Evolutionary conservation across 92 coral and sea anemone genomes (phyloP), one percentile per base, ranked within the genome.

Genomic region (Epizoanthus stellaris): DNA sequence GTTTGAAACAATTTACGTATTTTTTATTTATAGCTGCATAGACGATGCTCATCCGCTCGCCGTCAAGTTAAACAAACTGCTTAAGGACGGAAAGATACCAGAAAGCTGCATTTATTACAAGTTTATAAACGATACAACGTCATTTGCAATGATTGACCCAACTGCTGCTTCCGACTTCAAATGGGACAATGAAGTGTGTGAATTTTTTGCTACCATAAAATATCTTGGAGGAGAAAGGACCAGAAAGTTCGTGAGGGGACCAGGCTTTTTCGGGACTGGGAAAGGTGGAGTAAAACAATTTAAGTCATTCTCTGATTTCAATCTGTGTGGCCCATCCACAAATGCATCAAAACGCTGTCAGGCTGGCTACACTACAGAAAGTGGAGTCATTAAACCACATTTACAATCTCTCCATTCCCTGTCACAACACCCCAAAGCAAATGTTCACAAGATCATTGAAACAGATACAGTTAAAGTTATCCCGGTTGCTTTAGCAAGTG

Each of bases 201-300:
- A 88, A 67, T 88, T 74, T 73, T 88, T 74, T 42, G 54, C 43
- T 65, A 88, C 91, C 36, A 82, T 88, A 56, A 88, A 82, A 66
- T 88, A 74, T 68, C 87, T 88, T 75, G 87, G 91, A 82, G 91
- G 87, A 45, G 77, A 88, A 71, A 73, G 91, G 54, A 88, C 87
- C 20, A 73, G 91, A 61, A 88, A 82, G 36, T 88, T 88, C 70
- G 80, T 81, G 68, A 21, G 87, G 38, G 91, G 91, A 54, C 87
- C 87, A 53, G 91, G 87, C 61, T 88, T 88, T 69, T 34, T 53
- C 25, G 82, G 91, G 52, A 82, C 84, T 21, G 79, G 87, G 34
- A 30, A 49, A 54, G 82, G 91, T n/a, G 80, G 25, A 23, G 25
- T 23, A 21, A 88, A 82, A 56, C 68, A 82, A 82, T 82, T 82